Evolutionary conservation across 2,113 vertebrate genomes (phyloP).

Genomic region (Theropithecus gelada): DNA sequence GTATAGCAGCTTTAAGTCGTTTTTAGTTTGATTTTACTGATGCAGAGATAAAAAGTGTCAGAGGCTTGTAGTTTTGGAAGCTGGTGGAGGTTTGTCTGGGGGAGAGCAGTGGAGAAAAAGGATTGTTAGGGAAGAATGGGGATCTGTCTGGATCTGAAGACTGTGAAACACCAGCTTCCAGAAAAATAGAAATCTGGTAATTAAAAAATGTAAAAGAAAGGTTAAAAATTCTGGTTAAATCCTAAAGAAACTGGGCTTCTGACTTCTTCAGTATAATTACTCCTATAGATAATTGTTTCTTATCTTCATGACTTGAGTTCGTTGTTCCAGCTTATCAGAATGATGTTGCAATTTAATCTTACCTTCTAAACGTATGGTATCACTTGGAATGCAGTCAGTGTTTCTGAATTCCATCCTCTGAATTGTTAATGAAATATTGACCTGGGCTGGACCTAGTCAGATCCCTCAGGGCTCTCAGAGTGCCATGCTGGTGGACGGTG

Average conservation of each 20-base stretch:
- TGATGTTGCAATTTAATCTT: not conserved
- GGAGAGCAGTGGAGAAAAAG: not conserved
- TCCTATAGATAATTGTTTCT: not conserved
- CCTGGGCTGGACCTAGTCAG: not conserved
- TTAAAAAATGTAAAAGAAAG: not conserved
- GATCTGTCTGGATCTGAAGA: not conserved
- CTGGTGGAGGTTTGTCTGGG: not conserved
- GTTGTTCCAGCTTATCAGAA: not conserved
- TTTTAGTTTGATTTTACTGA: not conserved
- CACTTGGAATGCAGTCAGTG: not conserved
- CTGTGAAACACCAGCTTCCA: not conserved
- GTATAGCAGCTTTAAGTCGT: not conserved
- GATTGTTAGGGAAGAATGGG: not conserved
- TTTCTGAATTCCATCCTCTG: not conserved
- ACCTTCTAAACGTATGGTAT: not conserved
- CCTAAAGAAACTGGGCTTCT: not conserved
- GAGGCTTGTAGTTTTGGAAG: not conserved
- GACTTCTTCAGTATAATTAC: not conserved
- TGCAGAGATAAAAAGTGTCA: not conserved
- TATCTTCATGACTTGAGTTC: not conserved
- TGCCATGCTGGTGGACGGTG: not conserved
- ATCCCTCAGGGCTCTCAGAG: not conserved
- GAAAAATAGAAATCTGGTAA: not conserved
- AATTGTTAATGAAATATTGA: slow-evolving; percentile 15
- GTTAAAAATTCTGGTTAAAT: not conserved